phyloP scores from a whole-genome alignment of 2,113 vertebrate genomes.

The Esox niger region DNA sequence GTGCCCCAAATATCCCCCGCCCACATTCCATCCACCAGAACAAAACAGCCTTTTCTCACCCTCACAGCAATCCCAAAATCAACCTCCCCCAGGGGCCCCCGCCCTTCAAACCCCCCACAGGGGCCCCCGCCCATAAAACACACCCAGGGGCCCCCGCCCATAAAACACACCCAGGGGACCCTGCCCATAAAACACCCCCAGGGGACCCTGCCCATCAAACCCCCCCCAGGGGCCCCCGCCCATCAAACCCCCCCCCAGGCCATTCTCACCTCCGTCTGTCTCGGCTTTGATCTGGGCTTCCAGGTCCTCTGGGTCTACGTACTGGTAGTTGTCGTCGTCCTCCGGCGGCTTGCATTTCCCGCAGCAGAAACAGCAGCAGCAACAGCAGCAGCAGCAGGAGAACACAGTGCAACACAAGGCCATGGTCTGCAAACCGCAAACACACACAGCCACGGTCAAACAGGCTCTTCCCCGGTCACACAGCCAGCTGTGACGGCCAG shows the following conservation, averaged over 20 bases:
- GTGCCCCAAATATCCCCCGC: neutral
- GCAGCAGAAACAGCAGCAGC: constrained; percentile 90
- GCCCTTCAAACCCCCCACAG: neutral
- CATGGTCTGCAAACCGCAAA: constrained; percentile 67
- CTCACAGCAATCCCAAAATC: neutral
- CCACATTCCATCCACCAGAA: neutral
- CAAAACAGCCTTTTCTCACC: neutral
- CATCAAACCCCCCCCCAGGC: rapidly evolving
- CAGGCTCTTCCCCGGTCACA: neutral
- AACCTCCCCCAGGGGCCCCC: too few relatives aligned
- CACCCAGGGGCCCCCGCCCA: neutral
- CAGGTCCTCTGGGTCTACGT: constrained; percentile 77
- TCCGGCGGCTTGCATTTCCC: constrained; percentile 79
- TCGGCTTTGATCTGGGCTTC: constrained; percentile 81
- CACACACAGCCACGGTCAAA: neutral
- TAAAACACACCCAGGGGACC: too few relatives aligned
- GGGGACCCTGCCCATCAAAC: too few relatives aligned
- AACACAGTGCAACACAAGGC: constrained; percentile 75
- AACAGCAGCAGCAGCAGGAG: constrained; percentile 90
- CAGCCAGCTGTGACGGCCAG: neutral
- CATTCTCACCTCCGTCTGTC: constrained; percentile 70
- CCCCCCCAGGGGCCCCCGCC: rapidly evolving
- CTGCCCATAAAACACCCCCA: neutral
- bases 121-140: neutral
- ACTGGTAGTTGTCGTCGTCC: constrained; percentile 79